Conservation (phyloP, 2,113 vertebrate species). For the Noturus placidus region DNA sequence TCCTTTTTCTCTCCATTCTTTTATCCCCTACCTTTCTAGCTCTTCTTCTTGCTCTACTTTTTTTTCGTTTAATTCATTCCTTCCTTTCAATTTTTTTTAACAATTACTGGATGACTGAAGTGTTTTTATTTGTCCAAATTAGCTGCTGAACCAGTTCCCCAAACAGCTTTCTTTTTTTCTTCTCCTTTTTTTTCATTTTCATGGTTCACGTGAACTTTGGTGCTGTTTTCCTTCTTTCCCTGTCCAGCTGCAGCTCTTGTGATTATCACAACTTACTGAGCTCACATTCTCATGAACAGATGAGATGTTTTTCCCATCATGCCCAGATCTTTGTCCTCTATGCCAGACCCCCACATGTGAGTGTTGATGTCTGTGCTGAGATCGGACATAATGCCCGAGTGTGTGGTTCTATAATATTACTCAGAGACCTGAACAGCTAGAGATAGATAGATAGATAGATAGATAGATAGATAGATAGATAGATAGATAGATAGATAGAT, state of each 20-base stretch:
- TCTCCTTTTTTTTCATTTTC: background rate
- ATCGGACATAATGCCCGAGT: constrained; percentile 15
- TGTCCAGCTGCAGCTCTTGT: background rate
- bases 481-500: background rate
- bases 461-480: background rate
- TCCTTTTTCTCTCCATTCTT: background rate
- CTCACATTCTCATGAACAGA: constrained; percentile 4
- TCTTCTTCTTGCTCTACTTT: background rate
- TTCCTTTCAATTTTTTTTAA: background rate
- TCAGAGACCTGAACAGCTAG: constrained; percentile 21
- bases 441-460: background rate
- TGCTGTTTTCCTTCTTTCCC: background rate
- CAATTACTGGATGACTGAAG: background rate
- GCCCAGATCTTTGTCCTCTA: background rate
- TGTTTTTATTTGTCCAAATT: background rate
- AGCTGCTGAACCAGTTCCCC: background rate
- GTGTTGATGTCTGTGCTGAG: constrained; percentile 3
- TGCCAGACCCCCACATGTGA: constrained; percentile 10
- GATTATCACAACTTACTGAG: constrained; percentile 21
- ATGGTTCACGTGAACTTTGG: background rate
- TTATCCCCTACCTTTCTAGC: background rate
- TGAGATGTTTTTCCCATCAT: constrained; percentile 18
- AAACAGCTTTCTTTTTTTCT: background rate
- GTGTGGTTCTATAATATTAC: background rate
- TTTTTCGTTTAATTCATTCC: background rate